A percentile compares a stretch with the other conserved stretches of the same genome.
These are phyloP conservation scores for Crotophaga sulcirostris DNA, from an alignment of 2,113 vertebrate species.

Conservation along the genomic window DNA sequence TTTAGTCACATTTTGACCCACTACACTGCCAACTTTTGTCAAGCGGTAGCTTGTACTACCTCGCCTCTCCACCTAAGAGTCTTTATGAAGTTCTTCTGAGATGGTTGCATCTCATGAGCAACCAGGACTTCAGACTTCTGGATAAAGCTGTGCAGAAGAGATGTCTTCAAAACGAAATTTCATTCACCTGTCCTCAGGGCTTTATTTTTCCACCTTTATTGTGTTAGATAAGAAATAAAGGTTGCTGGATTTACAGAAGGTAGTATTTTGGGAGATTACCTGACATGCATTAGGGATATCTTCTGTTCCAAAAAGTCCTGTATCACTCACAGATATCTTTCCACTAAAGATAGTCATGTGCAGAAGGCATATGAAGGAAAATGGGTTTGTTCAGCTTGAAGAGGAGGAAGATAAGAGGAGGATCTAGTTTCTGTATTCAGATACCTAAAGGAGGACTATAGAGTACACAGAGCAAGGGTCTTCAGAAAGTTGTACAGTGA, in stretches of 20 bases:
- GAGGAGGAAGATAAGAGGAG: background rate
- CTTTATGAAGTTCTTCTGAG: background rate
- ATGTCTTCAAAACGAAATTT: background rate
- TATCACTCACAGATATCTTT: background rate
- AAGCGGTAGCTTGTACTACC: background rate
- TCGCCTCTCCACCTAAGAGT: background rate
- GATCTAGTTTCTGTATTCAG: background rate
- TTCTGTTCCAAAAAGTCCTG: background rate
- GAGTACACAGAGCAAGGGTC: background rate
- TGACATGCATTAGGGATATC: background rate
- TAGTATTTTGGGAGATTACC: background rate
- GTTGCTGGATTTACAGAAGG: background rate
- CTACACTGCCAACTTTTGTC: background rate
- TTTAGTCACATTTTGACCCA: background rate
- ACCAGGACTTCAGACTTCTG: background rate
- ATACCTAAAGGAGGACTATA: background rate
- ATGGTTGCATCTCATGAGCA: background rate
- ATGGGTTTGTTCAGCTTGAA: background rate
- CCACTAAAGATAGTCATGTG: background rate
- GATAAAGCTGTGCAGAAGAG: background rate
- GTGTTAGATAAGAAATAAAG: background rate
- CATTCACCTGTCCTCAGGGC: background rate
- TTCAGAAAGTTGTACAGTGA: background rate
- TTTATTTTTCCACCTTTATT: background rate
- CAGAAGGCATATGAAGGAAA: background rate